Conservation (phyloP, 2,113 vertebrate genomes). For the Candoia aspera region DNA sequence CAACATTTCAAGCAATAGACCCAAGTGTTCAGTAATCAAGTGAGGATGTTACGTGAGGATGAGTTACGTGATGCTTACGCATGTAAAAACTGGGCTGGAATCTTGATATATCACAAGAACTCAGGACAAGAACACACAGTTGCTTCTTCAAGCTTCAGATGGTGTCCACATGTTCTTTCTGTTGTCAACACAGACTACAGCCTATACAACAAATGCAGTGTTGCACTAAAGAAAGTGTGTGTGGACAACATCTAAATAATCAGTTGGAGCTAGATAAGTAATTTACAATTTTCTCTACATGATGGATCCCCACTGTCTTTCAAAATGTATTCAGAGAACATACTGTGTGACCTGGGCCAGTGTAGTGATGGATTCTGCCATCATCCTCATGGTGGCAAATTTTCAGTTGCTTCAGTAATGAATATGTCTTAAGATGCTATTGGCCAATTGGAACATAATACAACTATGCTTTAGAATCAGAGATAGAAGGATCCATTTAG, state of each 20-base stretch:
- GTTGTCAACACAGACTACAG: not conserved
- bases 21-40: not conserved
- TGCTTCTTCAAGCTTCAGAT: not conserved
- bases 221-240: not conserved
- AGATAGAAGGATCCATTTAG: not conserved
- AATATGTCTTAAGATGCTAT: not conserved
- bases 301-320: not conserved
- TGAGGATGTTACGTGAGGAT: too few species aligned
- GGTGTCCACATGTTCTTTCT: not conserved
- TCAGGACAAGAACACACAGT: not conserved
- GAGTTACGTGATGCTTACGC: not conserved
- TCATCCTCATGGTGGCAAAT: not conserved
- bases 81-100: not conserved
- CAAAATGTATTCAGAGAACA: not conserved
- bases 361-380: not conserved
- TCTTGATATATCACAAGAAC: not conserved
- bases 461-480: not conserved
- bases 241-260: not conserved
- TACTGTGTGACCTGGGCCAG: not conserved
- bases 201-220: not conserved
- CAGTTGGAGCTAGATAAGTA: not conserved
- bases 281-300: not conserved
- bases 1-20: not conserved
- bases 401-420: not conserved
- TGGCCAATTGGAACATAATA: not conserved